Base-by-base conservation (phyloP, 2,113 vertebrate genomes). In the Anseranas semipalmata region DNA sequence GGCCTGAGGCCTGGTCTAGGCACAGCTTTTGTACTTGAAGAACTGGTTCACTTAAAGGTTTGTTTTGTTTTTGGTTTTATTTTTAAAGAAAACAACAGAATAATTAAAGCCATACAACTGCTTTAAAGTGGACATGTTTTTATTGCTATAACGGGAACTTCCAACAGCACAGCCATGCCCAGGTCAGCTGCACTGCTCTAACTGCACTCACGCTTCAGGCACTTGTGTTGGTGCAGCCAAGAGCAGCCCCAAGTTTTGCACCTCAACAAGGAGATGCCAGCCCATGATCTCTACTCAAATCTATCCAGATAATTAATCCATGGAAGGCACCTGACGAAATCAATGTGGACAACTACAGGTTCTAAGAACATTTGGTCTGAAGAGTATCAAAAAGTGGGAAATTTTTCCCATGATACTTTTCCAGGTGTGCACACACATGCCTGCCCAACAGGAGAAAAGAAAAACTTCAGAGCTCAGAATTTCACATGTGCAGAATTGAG, bases 21-120 rank as follows among this genome's bases (percentile, higher is more conserved):
- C 74, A 90, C 48, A 76, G 91, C 81, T 92, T 94, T 95, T 77
- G 67, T 83, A 67, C 86, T 93, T 55, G 94, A 62, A 82, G 78
- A 95, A 95, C 88, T 88, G 48, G 63, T 96, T 95, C 84, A 62
- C 37, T 73, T 79, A 16, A 80, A 96, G 82, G 85, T 91, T 94
- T 87, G 89, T 56, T 93, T 93, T 92, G 76, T 3, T 96, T 90
- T 93, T 21, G 55, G 62, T 60, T 93, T 93, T 95, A 45, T 94
- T 97, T 96, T 93, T 76, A 94, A 95, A 95, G 94, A 95, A 96
- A 96, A 93, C 91, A 92, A 19, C 43, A 15, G 48, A 87, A 85
- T 93, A 93, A 93, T 96, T 93, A 87, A 93, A 96, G 66, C 83
- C 91, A 92, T 63, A 24, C 74, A 87, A 39, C 32, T 27, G 32